Evolutionary conservation across 2,888 invertebrate species (phyloP), one percentile per base, ranked within the genome.

Genomic region (Gymnosoma rotundatum): DNA sequence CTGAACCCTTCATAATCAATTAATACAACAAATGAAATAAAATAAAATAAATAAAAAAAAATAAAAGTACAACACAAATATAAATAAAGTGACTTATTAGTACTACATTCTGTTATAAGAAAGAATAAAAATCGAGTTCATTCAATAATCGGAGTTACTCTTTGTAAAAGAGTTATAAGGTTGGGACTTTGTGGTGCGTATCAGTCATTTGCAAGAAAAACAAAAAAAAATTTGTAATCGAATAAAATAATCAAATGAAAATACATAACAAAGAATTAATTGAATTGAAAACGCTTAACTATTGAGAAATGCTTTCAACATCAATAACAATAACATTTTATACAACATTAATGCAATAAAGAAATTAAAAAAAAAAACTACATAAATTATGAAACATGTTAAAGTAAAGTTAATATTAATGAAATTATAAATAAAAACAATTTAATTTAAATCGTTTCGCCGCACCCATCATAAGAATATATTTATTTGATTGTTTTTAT

Each of bases 181-280:
- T 83, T 83, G 83, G 80, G 80, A 60, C 69, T 78, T 61, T 45
- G 45, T 83, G 80, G 73, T 78, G 83, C 83, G 81, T 84, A 81
- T 12, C 42, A 42, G 42, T 76, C 73, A 73, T 64, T 67, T 73
- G 58, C 60, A 70, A 56, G 42, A 54, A 45, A 74, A 58, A 38
- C 54, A 60, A 70, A 56, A n/a, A 54, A 36, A 74, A 58, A 38
- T 56, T 76, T 54, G 21, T 78, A 58, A 67, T 38, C 32, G 56
- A 20, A 10, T 18, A 38, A 54, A 80, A 21, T 21, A 25, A 56
- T 32, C 60, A 60, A 64, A 36, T 1, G 36, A 73, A 21, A 66
- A 45, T n/a, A n/a, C n/a, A n/a, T 63, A 52, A 32, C 16, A 56
- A 38, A 0, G 5, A 48, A 52, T 16, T 25, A 16, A 63, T 12